Evolutionary conservation across 2,113 vertebrate species (phyloP).

Genomic region (Grantiella picta): DNA sequence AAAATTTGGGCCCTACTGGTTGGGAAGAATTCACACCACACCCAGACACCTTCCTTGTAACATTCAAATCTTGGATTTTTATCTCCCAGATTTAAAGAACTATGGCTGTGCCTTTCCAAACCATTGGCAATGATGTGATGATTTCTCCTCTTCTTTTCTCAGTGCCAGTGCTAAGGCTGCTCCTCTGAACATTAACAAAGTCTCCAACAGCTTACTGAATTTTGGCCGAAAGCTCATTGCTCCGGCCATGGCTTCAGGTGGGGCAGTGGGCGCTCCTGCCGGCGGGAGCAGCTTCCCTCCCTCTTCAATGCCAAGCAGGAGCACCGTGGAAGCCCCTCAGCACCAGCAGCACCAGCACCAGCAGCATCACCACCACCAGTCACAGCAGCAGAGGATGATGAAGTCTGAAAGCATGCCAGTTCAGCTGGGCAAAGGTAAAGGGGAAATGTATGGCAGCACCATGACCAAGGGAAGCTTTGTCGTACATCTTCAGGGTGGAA

Average conservation of each 20-base stretch:
- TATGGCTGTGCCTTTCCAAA: background rate
- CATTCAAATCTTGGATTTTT: background rate
- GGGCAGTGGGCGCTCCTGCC: slow-evolving; percentile 49
- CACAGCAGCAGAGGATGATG: slow-evolving; percentile 82
- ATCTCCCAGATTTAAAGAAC: background rate
- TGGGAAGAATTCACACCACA: background rate
- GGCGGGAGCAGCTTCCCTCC: slow-evolving; percentile 47
- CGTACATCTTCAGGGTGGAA: accelerated
- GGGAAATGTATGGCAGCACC: accelerated
- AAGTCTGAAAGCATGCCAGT: slow-evolving; percentile 98
- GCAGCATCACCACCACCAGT: slow-evolving; percentile 47
- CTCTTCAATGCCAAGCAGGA: slow-evolving; percentile 2
- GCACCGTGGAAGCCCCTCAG: slow-evolving; percentile 46
- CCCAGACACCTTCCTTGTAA: background rate
- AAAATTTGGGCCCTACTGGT: background rate
- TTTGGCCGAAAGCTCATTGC: slow-evolving; percentile 95
- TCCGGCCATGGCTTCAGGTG: slow-evolving; percentile 78
- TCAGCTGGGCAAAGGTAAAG: slow-evolving; percentile 91
- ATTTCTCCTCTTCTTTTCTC: background rate
- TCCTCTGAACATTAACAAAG: slow-evolving; percentile 96
- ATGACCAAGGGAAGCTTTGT: background rate
- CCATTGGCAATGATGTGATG: background rate
- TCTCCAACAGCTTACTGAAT: slow-evolving; percentile 93
- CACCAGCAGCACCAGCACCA: slow-evolving; percentile 49
- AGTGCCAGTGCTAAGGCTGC: slow-evolving; percentile 77